These are phyloP conservation scores for Archips crataeganus DNA, from an alignment of 2,888 invertebrate species.

Conservation along the genomic window DNA sequence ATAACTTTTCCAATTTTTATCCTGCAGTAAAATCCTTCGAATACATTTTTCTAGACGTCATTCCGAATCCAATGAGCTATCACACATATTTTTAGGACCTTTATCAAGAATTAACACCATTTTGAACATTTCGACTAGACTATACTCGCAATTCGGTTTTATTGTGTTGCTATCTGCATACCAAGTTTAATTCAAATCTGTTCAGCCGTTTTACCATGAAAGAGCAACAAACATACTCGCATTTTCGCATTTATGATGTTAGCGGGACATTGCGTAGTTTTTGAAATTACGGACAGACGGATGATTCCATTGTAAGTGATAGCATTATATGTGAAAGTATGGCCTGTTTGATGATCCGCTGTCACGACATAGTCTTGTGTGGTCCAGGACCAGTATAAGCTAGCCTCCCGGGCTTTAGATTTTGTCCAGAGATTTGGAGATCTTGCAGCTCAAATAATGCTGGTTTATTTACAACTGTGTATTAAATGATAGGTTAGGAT, in stretches of 20 bases:
- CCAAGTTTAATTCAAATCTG: neutral
- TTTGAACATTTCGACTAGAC: no score
- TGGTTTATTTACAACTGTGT: slow-evolving; percentile 12
- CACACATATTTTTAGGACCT: no score
- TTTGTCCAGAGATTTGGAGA: neutral
- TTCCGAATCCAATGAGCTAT: no score
- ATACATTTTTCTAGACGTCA: no score
- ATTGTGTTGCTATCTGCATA: neutral
- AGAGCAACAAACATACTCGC: no score
- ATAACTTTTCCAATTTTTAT: no score
- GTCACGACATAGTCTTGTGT: slow-evolving; percentile 67
- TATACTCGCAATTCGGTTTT: no score
- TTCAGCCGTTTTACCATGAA: neutral
- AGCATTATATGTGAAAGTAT: slow-evolving; percentile 26
- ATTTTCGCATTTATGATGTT: no score
- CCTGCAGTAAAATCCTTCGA: no score
- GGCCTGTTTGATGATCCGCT: slow-evolving; percentile 30
- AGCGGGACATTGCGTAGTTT: neutral
- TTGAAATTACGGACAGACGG: neutral
- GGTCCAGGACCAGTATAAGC: slow-evolving; percentile 57
- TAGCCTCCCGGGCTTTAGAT: neutral
- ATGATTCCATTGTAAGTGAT: neutral
- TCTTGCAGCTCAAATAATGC: neutral
- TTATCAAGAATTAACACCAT: no score
- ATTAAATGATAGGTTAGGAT: slow-evolving; percentile 68